Conservation (phyloP, 2,113 vertebrate species). For the Cranoglanis bouderius region DNA sequence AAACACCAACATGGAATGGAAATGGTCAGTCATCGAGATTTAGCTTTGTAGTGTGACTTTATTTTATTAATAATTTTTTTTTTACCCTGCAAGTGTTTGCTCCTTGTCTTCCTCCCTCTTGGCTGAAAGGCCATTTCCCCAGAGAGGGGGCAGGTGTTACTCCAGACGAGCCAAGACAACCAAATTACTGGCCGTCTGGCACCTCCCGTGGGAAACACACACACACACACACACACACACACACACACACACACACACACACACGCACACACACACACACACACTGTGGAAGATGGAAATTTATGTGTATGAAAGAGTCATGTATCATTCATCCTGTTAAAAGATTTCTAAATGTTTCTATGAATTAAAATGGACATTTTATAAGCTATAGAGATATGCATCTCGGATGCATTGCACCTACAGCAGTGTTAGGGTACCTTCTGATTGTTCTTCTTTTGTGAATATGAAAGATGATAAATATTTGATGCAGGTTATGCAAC, state of each 20-base stretch:
- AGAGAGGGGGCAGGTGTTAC: slow-evolving; percentile 99
- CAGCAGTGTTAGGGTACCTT: background rate
- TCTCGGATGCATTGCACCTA: background rate
- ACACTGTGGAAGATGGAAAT: slow-evolving; percentile 62
- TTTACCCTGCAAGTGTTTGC: slow-evolving; percentile 55
- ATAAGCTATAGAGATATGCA: background rate
- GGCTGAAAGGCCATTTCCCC: slow-evolving; percentile 84
- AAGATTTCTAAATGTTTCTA: slow-evolving; percentile 19
- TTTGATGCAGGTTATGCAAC: slow-evolving; percentile 27
- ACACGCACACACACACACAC: slow-evolving; percentile 17
- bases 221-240: slow-evolving; percentile 28
- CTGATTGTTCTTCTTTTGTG: background rate
- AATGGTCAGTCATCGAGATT: slow-evolving; percentile 4
- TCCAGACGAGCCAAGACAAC: slow-evolving; percentile 99
- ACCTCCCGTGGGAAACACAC: slow-evolving; percentile 85
- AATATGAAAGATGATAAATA: background rate
- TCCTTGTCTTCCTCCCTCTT: slow-evolving; percentile 67
- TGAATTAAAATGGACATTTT: background rate
- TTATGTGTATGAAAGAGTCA: slow-evolving; percentile 17
- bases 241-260: slow-evolving; percentile 20
- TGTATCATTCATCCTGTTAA: slow-evolving; percentile 28
- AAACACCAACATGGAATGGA: background rate
- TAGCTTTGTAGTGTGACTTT: slow-evolving; percentile 12
- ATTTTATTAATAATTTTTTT: slow-evolving; percentile 33
- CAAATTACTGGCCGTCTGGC: slow-evolving; percentile 99